A percentile compares a stretch with the other conserved stretches of the same genome.
Conservation (phyloP, 2,113 vertebrate species). For the Indri indri region DNA sequence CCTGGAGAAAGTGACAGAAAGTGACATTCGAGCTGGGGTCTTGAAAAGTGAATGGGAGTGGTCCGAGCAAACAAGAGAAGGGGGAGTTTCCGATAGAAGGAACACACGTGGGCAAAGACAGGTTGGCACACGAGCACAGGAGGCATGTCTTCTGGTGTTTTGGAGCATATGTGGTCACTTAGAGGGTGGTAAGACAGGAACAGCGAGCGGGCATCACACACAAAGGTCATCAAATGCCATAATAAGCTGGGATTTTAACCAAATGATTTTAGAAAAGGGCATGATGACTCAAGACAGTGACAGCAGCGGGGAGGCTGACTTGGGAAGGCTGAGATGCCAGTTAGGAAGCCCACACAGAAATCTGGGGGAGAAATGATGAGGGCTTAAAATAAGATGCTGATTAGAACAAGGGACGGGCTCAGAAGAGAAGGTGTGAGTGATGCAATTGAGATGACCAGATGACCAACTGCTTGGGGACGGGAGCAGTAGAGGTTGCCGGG, state of each 20-base stretch:
- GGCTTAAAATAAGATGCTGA: neutral
- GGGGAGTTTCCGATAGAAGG: neutral
- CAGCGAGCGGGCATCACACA: neutral
- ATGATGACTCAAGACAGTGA: neutral
- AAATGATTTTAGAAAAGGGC: neutral
- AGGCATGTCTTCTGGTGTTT: neutral
- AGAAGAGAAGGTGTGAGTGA: neutral
- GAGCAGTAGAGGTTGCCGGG: neutral
- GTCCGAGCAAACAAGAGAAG: neutral
- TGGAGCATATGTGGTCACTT: rapidly evolving
- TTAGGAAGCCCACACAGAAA: neutral
- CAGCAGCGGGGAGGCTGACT: neutral
- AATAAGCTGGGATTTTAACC: neutral
- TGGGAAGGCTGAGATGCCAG: neutral
- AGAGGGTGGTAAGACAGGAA: neutral
- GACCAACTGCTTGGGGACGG: too few relatives aligned
- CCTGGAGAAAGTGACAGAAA: too few relatives aligned
- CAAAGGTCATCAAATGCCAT: neutral
- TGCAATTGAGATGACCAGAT: neutral
- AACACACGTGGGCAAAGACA: rapidly evolving
- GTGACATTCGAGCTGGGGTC: neutral
- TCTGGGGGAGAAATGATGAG: neutral
- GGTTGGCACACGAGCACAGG: rapidly evolving
- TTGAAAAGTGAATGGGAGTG: neutral
- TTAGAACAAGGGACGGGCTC: neutral